Percentiles rank a stretch among this genome's conserved stretches.
Evolutionary conservation across 2,113 vertebrate genomes (phyloP).

Genomic region (Vidua chalybeata): DNA sequence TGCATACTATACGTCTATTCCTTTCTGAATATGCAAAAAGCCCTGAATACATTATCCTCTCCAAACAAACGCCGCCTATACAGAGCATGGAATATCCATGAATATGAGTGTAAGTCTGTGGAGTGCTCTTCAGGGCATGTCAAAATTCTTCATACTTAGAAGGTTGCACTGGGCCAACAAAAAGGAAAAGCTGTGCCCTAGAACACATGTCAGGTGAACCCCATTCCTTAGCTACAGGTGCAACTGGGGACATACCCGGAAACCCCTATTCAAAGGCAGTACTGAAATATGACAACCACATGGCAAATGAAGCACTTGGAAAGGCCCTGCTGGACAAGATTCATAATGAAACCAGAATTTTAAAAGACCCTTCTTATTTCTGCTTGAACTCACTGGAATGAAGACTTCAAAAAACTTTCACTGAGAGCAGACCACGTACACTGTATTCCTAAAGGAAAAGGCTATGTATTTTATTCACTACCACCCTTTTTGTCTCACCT

Average conservation of each 20-base stretch:
- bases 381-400: neutral
- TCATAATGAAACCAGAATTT: neutral
- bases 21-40: neutral
- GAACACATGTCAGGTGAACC: neutral
- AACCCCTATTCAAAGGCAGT: neutral
- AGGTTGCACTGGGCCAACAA: neutral
- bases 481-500: neutral
- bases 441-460: neutral
- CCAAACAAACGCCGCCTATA: neutral
- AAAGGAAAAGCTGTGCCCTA: neutral
- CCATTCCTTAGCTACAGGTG: neutral
- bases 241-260: neutral
- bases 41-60: neutral
- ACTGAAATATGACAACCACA: neutral
- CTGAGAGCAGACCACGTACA: accelerated
- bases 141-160: neutral
- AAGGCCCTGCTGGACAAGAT: neutral
- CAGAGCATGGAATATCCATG: neutral
- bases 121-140: neutral
- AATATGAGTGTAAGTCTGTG: accelerated
- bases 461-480: neutral
- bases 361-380: neutral
- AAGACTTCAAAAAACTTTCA: neutral
- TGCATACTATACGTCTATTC: neutral
- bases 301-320: accelerated